Conservation (phyloP, 2,888 invertebrate genomes). For the Cephus pulcher region DNA sequence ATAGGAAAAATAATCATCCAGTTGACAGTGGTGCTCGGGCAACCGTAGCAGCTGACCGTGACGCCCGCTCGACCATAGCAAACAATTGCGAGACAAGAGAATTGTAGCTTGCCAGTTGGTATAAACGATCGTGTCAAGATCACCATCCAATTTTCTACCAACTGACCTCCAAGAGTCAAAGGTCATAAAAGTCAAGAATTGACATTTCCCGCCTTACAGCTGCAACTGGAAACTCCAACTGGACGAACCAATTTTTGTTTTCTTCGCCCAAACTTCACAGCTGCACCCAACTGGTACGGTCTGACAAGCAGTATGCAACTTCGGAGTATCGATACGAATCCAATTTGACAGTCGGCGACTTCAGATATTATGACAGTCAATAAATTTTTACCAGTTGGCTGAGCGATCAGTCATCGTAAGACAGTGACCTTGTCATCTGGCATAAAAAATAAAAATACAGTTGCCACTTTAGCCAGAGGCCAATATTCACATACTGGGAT, state of each 20-base stretch:
- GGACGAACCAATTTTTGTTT: neutral
- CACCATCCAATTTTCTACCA: neutral
- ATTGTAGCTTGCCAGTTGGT: neutral
- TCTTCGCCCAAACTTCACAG: neutral
- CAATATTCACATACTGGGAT: neutral
- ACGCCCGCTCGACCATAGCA: constrained; percentile 22
- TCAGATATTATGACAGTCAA: neutral
- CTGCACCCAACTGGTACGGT: neutral
- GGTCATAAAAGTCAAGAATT: neutral
- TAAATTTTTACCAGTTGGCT: neutral
- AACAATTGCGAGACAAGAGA: neutral
- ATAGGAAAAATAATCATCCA: constrained; percentile 18
- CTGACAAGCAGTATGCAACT: neutral
- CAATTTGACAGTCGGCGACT: neutral
- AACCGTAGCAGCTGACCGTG: constrained; percentile 33
- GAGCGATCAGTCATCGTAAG: neutral
- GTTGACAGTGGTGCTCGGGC: constrained; percentile 32
- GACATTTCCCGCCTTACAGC: neutral
- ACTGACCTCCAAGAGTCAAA: neutral
- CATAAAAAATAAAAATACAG: neutral
- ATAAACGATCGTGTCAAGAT: neutral
- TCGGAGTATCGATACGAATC: neutral
- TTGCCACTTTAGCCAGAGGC: neutral
- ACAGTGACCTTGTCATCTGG: constrained; percentile 1
- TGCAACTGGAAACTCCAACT: neutral